Conservation (phyloP, 1,140 invertebrate genomes). For the Formica exsecta region DNA sequence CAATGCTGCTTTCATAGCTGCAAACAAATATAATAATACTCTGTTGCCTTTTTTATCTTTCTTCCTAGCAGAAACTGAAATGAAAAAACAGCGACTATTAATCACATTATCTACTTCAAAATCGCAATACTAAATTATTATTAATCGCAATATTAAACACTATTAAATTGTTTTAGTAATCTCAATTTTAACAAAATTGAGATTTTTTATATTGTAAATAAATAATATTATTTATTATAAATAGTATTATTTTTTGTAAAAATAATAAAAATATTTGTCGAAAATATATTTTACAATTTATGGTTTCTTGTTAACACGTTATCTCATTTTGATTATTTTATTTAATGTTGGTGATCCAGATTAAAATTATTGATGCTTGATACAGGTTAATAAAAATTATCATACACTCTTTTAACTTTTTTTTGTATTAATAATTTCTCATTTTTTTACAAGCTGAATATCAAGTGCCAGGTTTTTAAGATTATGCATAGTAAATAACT, state of each 20-base stretch:
- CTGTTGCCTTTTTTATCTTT: slow-evolving; percentile 87
- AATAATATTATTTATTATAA: not conserved
- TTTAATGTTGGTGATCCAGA: not conserved
- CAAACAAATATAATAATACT: slow-evolving; percentile 88
- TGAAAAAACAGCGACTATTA: not conserved
- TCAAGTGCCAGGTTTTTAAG: not conserved
- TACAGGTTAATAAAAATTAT: not conserved
- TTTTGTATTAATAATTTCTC: not conserved
- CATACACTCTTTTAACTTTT: not conserved
- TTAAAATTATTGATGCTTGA: not conserved
- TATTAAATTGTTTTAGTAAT: not conserved
- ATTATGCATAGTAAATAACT: not conserved
- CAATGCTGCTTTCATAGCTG: slow-evolving; percentile 90
- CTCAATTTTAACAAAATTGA: not conserved
- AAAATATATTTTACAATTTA: not conserved
- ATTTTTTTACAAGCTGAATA: not conserved
- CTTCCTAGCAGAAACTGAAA: slow-evolving; percentile 56
- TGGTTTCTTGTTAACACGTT: not conserved
- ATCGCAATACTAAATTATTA: not conserved
- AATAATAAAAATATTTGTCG: not conserved
- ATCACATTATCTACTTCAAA: not conserved
- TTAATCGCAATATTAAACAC: not conserved
- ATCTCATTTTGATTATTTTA: not conserved
- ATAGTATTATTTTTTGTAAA: not conserved
- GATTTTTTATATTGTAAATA: not conserved